Evolutionary conservation across 2,888 invertebrate genomes (phyloP).

Genomic region (Eurytoma californica): DNA sequence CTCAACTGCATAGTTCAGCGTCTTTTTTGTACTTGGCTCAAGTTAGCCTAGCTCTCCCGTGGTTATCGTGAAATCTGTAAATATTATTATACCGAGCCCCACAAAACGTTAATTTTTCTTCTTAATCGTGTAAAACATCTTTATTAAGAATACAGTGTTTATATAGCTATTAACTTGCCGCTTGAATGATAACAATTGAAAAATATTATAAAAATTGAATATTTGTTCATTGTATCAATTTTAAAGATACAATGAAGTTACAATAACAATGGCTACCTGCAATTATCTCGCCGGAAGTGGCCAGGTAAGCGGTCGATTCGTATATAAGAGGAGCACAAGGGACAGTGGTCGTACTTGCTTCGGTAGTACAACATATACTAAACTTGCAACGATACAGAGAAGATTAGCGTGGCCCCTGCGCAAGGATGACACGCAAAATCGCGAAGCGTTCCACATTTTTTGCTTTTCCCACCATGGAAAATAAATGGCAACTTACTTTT

Average conservation of each 20-base stretch:
- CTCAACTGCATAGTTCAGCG: conserved; percentile 2
- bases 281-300: neutral
- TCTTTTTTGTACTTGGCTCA: neutral
- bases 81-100: conserved; percentile 12
- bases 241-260: no score
- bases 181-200: no score
- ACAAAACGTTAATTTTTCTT: no score
- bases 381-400: conserved; percentile 95
- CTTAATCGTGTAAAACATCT: no score
- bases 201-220: no score
- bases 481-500: no score
- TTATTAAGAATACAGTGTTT: no score
- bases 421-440: conserved; percentile 85
- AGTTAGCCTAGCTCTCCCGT: conserved; percentile 1
- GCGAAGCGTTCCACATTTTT: conserved; percentile 64
- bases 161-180: no score
- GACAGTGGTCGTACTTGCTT: conserved; percentile 78
- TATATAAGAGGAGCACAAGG: neutral
- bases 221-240: no score
- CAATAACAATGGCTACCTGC: no score
- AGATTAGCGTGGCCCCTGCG: conserved; percentile 94
- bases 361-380: conserved; percentile 88
- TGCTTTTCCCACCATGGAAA: no score
- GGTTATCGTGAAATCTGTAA: conserved; percentile 37
- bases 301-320: conserved; percentile 67